These are phyloP conservation scores for Lepus oiostolus DNA, from an alignment of 2,797 vertebrate species.

Conservation along the genomic window DNA sequence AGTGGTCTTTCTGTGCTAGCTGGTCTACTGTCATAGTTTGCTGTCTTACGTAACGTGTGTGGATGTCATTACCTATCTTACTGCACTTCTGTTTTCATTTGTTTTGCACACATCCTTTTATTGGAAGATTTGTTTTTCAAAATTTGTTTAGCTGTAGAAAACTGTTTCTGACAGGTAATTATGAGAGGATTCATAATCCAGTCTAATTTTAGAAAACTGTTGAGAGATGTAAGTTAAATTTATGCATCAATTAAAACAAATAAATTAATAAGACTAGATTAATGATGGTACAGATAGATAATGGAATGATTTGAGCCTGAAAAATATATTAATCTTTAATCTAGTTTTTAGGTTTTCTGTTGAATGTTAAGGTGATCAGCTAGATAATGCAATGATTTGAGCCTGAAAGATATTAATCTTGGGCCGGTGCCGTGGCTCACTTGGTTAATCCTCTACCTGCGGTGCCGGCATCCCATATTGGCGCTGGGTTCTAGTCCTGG, in stretches of 20 bases:
- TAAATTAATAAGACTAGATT: conserved; percentile 55
- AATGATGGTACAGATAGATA: conserved; percentile 25
- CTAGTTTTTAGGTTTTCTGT: conserved; percentile 38
- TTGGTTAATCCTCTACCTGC: no score
- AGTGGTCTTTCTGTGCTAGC: conserved; percentile 64
- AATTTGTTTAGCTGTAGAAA: conserved; percentile 75
- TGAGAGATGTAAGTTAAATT: conserved; percentile 71
- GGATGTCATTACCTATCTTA: conserved; percentile 61
- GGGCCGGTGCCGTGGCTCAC: no score
- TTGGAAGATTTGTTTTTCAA: conserved; percentile 77
- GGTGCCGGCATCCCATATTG: no score
- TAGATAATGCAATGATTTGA: background rate
- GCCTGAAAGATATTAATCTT: no score
- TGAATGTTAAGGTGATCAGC: conserved; percentile 46
- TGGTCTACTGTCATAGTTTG: conserved; percentile 75
- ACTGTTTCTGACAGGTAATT: conserved; percentile 73
- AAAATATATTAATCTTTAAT: conserved; percentile 49
- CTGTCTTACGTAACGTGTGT: conserved; percentile 72
- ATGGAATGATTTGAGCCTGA: conserved; percentile 64
- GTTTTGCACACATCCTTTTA: conserved; percentile 74
- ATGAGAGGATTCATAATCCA: conserved; percentile 73
- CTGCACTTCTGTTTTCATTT: conserved; percentile 78
- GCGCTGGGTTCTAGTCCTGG: no score
- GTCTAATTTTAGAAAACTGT: conserved; percentile 79
- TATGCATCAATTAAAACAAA: conserved; percentile 71